These are phyloP conservation scores for Agriopis marginaria DNA, from an alignment of 2,888 invertebrate species.

Conservation along the genomic window DNA sequence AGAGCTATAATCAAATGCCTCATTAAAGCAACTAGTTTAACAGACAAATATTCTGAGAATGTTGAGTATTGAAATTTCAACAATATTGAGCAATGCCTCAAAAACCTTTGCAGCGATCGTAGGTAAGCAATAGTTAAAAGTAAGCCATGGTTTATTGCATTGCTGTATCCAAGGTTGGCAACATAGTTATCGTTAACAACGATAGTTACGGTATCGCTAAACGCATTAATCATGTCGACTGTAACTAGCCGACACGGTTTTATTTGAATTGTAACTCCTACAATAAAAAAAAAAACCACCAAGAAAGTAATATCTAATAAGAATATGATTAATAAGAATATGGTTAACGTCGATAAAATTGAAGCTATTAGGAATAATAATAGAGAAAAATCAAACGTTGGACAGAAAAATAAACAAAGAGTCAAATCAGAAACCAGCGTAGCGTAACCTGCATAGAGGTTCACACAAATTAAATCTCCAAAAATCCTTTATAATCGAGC, in stretches of 20 bases:
- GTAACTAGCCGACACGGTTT: slow-evolving; percentile 35
- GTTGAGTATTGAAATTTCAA: neutral
- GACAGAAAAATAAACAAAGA: slow-evolving; percentile 60
- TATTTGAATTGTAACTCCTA: slow-evolving; percentile 35
- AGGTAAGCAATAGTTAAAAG: slow-evolving; percentile 37
- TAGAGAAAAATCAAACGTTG: slow-evolving; percentile 41
- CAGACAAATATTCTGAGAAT: neutral
- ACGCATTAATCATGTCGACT: slow-evolving; percentile 55
- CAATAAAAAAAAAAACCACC: slow-evolving; percentile 12
- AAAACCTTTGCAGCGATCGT: slow-evolving; percentile 5
- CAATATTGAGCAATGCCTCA: neutral
- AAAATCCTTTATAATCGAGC: slow-evolving; percentile 64
- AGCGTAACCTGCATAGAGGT: slow-evolving; percentile 67
- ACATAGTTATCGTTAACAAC: slow-evolving; percentile 50
- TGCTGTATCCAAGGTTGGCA: slow-evolving; percentile 54
- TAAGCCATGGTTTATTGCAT: slow-evolving; percentile 46
- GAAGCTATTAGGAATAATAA: slow-evolving; percentile 48
- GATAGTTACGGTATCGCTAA: slow-evolving; percentile 51
- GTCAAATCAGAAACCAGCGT: slow-evolving; percentile 58
- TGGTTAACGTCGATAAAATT: slow-evolving; percentile 26
- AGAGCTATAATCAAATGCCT: neutral
- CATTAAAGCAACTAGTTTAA: neutral
- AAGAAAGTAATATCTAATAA: slow-evolving; percentile 7
- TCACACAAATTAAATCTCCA: slow-evolving; percentile 81
- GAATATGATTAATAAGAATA: slow-evolving; percentile 4